Conservation (phyloP, 2,113 vertebrate species). For the Burhinus oedicnemus region DNA sequence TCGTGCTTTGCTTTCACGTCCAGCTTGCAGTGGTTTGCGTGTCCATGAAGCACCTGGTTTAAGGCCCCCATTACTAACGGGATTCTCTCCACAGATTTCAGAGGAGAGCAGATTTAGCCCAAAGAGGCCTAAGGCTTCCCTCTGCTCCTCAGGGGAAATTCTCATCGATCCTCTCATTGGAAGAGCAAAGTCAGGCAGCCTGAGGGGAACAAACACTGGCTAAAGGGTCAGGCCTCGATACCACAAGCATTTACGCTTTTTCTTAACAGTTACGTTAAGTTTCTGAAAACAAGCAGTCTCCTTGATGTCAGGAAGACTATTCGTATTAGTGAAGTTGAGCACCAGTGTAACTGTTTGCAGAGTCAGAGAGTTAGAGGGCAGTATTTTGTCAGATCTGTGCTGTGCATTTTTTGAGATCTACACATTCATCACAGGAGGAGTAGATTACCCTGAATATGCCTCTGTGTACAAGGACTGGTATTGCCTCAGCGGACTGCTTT, state of each 20-base stretch:
- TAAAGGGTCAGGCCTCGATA: background rate
- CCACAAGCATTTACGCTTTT: background rate
- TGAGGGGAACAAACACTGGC: background rate
- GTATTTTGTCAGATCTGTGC: conserved; percentile 20
- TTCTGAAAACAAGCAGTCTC: background rate
- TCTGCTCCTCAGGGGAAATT: background rate
- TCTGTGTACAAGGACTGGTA: background rate
- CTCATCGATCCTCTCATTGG: background rate
- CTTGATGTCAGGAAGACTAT: background rate
- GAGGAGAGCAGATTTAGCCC: background rate
- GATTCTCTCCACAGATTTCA: background rate
- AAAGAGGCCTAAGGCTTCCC: background rate
- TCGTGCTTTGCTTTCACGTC: rapidly evolving
- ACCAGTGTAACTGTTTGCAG: background rate
- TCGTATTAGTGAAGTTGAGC: background rate
- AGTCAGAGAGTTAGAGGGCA: background rate
- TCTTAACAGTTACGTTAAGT: background rate
- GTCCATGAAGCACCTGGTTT: background rate
- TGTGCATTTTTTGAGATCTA: background rate
- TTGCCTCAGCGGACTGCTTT: background rate
- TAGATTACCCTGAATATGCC: background rate
- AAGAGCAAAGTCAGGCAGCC: background rate
- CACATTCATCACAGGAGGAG: background rate
- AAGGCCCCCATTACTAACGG: background rate
- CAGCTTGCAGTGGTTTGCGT: background rate